Percentiles rank a stretch among this genome's conserved stretches.
These are phyloP conservation scores for Lethocerus indicus DNA, from an alignment of 1,140 invertebrate genomes.

Conservation along the genomic window DNA sequence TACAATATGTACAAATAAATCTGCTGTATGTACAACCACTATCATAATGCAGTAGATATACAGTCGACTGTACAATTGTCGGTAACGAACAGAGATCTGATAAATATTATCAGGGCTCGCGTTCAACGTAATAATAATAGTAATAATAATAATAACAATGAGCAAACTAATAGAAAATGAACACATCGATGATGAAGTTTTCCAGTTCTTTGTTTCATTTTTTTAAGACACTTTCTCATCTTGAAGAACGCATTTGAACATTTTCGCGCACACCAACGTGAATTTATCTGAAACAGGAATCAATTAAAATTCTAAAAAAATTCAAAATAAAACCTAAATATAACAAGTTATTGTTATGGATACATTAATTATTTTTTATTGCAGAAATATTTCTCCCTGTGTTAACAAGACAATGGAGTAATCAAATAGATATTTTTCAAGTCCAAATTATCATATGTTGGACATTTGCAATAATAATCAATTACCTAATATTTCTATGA, in stretches of 20 bases:
- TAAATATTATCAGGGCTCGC: too few relatives aligned
- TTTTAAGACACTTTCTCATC: conserved; percentile 20
- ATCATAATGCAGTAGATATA: too few relatives aligned
- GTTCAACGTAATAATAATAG: too few relatives aligned
- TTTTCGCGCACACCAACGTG: conserved; percentile 48
- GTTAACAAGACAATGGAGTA: not conserved
- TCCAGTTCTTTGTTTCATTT: too few relatives aligned
- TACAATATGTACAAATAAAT: too few relatives aligned
- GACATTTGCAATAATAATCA: not conserved
- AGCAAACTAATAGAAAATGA: too few relatives aligned
- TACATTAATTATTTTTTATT: not conserved
- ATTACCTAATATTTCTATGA: not conserved
- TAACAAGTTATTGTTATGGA: not conserved
- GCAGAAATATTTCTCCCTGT: not conserved
- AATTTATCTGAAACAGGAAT: conserved; percentile 34
- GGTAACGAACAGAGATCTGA: too few relatives aligned
- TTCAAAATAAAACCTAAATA: not conserved
- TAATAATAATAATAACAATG: too few relatives aligned
- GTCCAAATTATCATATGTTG: not conserved
- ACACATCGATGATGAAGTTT: too few relatives aligned
- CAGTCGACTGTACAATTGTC: too few relatives aligned
- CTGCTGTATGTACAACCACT: too few relatives aligned
- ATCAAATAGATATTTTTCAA: not conserved
- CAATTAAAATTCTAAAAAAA: conserved; percentile 3
- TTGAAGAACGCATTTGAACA: conserved; percentile 56